These are phyloP conservation scores for Shinisaurus crocodilurus DNA, from an alignment of 2,113 vertebrate species.

Conservation along the genomic window DNA sequence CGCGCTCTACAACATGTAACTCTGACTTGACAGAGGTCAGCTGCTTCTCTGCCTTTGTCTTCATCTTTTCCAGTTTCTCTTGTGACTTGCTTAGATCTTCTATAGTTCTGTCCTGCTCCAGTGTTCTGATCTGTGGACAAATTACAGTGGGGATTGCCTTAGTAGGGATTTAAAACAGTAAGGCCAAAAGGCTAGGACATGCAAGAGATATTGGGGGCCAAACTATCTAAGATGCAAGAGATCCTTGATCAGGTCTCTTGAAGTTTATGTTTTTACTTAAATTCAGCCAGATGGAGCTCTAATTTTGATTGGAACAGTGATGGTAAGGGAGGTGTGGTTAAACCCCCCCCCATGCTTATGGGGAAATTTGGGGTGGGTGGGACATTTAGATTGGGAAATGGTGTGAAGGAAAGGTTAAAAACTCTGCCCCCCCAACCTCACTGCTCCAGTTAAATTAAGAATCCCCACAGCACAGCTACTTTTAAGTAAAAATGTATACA, in stretches of 20 bases:
- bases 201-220: not conserved
- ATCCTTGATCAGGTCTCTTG: not conserved
- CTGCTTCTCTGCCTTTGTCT: slow-evolving; percentile 80
- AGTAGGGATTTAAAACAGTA: not conserved
- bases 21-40: slow-evolving; percentile 79
- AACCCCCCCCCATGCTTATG: not conserved
- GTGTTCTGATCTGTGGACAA: slow-evolving; percentile 80
- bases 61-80: slow-evolving; percentile 82
- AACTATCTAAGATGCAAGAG: not conserved
- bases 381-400: not conserved
- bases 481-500: not conserved
- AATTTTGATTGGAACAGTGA: not conserved
- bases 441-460: not conserved
- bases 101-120: slow-evolving; percentile 85
- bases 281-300: not conserved
- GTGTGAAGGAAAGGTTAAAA: not conserved
- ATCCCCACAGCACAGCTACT: not conserved
- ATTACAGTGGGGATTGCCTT: not conserved
- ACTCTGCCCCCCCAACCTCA: not conserved
- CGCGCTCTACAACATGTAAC: slow-evolving; percentile 74
- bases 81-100: slow-evolving; percentile 84
- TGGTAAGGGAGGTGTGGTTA: not conserved
- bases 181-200: not conserved
- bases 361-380: too few relatives aligned
- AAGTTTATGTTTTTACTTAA: not conserved